Conservation (phyloP, 2,797 vertebrate species). For the Podarcis siculus region DNA sequence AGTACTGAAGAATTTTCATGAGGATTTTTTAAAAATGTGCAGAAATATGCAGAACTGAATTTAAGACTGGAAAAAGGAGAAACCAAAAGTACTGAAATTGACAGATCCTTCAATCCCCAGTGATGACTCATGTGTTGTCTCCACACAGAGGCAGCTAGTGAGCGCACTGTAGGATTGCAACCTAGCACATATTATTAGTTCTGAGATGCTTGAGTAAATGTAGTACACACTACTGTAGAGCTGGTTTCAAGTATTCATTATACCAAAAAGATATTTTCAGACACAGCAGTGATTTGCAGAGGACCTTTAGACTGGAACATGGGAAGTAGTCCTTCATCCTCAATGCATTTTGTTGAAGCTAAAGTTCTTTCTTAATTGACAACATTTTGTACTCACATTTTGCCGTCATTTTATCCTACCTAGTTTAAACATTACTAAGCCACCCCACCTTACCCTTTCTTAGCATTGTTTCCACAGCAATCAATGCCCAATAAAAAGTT, state of each 20-base stretch:
- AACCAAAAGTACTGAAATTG: too few relatives aligned
- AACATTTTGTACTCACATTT: neutral
- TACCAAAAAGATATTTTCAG: neutral
- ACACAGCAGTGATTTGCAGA: neutral
- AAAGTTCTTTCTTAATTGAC: neutral
- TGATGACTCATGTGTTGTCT: too few relatives aligned
- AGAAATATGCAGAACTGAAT: too few relatives aligned
- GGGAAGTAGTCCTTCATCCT: neutral
- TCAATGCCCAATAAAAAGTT: neutral
- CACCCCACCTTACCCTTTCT: too few relatives aligned
- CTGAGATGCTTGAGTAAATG: neutral
- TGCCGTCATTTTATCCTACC: neutral
- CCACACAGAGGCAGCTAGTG: neutral
- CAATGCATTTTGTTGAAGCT: neutral
- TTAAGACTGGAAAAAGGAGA: too few relatives aligned
- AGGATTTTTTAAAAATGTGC: too few relatives aligned
- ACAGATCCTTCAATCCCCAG: too few relatives aligned
- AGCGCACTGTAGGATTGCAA: neutral
- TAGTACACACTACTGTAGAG: neutral
- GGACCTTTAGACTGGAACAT: neutral
- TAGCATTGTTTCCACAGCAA: neutral
- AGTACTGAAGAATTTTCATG: too few relatives aligned
- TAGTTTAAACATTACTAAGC: neutral
- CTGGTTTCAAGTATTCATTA: neutral
- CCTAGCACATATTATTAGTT: neutral